Conservation (phyloP, 1,140 invertebrate genomes). For the Dreissena polymorpha region DNA sequence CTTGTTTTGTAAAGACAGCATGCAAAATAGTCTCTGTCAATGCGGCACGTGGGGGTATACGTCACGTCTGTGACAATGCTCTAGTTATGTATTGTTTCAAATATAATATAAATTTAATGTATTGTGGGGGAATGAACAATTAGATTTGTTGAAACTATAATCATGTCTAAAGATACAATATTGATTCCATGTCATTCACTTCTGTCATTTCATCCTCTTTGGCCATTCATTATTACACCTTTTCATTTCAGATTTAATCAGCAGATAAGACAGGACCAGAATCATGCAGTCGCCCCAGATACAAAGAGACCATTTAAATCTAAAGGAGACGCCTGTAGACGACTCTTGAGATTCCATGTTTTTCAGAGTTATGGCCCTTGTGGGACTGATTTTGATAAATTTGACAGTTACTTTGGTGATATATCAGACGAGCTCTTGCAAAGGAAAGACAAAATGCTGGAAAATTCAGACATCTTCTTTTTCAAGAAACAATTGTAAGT, state of each 20-base stretch:
- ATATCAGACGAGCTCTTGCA: slow-evolving; percentile 87
- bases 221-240: not conserved
- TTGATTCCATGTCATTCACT: too few relatives aligned
- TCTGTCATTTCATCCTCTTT: too few relatives aligned
- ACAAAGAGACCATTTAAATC: slow-evolving; percentile 87
- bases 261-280: slow-evolving; percentile 89
- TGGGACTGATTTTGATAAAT: not conserved
- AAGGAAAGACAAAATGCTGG: slow-evolving; percentile 88
- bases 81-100: too few relatives aligned
- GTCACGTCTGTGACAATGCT: too few relatives aligned
- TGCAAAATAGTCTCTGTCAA: too few relatives aligned
- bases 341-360: slow-evolving; percentile 91
- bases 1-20: too few relatives aligned
- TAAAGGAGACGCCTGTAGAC: slow-evolving; percentile 88
- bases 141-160: too few relatives aligned
- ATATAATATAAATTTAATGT: too few relatives aligned
- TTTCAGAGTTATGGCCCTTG: slow-evolving; percentile 69
- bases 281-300: slow-evolving; percentile 88
- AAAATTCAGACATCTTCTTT: slow-evolving; percentile 88
- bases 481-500: slow-evolving; percentile 91
- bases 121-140: too few relatives aligned
- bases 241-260: slow-evolving; percentile 84
- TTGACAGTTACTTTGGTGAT: slow-evolving; percentile 88
- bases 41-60: too few relatives aligned
- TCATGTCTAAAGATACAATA: too few relatives aligned